Evolutionary conservation across 2,888 invertebrate genomes (phyloP).

Genomic region (Mythimna pallens): DNA sequence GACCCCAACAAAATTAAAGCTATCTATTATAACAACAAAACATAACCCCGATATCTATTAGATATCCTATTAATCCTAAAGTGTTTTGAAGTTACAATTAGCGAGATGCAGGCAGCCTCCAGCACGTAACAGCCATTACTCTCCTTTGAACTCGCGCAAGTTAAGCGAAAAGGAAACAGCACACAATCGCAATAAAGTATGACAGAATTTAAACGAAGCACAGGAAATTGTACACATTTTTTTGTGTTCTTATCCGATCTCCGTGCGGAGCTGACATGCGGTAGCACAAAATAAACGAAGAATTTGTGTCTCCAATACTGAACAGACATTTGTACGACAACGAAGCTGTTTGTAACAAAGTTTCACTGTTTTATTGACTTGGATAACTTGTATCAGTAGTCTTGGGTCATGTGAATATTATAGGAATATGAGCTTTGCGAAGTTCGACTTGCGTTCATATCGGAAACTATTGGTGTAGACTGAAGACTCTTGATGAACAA

Average conservation of each 20-base stretch:
- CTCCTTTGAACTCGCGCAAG: slow-evolving; percentile 44
- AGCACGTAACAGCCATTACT: slow-evolving; percentile 45
- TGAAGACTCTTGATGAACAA: neutral
- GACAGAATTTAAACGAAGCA: slow-evolving; percentile 46
- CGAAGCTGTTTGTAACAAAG: slow-evolving; percentile 50
- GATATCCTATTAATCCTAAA: slow-evolving; percentile 14
- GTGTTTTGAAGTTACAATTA: slow-evolving; percentile 52
- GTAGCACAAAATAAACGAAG: slow-evolving; percentile 55
- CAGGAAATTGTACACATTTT: slow-evolving; percentile 41
- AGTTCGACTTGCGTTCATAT: slow-evolving; percentile 31
- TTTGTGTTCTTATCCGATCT: slow-evolving; percentile 45
- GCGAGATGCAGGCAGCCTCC: slow-evolving; percentile 19
- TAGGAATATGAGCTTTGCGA: slow-evolving; percentile 38
- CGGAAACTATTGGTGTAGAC: slow-evolving; percentile 23
- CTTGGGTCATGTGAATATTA: slow-evolving; percentile 49
- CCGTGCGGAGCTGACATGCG: slow-evolving; percentile 41
- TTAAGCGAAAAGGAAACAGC: slow-evolving; percentile 24
- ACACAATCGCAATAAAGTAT: slow-evolving; percentile 44
- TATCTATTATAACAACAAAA: neutral
- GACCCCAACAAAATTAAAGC: neutral
- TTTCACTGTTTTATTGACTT: slow-evolving; percentile 60
- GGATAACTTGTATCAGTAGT: slow-evolving; percentile 49
- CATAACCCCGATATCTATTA: neutral
- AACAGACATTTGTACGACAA: slow-evolving; percentile 46
- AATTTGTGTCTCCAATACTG: slow-evolving; percentile 53